Evolutionary conservation across 2,888 invertebrate genomes (phyloP).

Genomic region (Oegoconia quadripuncta): DNA sequence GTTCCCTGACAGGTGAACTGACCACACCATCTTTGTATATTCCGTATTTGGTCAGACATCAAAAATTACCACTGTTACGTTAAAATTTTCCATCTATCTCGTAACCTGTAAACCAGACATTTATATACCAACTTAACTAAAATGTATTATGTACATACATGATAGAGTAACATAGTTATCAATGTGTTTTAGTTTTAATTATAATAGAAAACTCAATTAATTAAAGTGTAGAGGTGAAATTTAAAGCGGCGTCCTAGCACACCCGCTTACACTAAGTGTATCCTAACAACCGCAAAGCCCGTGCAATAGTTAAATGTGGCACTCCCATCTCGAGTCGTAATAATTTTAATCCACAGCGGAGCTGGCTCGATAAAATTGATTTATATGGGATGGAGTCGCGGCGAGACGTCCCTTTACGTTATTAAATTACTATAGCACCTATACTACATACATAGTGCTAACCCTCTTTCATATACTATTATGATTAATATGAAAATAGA

Average conservation of each 20-base stretch:
- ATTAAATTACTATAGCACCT: conserved; percentile 53
- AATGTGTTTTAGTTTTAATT: too few species aligned
- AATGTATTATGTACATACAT: too few species aligned
- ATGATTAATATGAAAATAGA: conserved; percentile 63
- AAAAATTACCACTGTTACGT: too few species aligned
- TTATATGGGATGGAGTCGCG: conserved; percentile 50
- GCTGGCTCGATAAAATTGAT: conserved; percentile 59
- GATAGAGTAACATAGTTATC: too few species aligned
- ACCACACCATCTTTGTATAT: too few species aligned
- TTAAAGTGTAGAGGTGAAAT: background rate
- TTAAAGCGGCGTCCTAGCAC: background rate
- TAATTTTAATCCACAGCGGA: conserved; percentile 50
- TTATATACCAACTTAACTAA: too few species aligned
- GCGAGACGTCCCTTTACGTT: conserved; percentile 52
- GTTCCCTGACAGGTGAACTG: too few species aligned
- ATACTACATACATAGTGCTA: conserved; percentile 37
- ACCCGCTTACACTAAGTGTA: conserved; percentile 3
- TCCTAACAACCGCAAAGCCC: conserved; percentile 9
- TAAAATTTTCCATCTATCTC: too few species aligned
- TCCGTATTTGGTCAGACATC: too few species aligned
- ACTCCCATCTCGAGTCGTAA: conserved; percentile 38
- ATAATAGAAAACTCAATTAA: conserved; percentile 5
- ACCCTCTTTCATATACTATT: conserved; percentile 43
- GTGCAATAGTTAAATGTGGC: conserved; percentile 23
- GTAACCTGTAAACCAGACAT: too few species aligned